Evolutionary conservation across 2,113 vertebrate genomes (phyloP), one percentile per base, ranked within the genome.

Genomic region (Myocastor coypus): DNA sequence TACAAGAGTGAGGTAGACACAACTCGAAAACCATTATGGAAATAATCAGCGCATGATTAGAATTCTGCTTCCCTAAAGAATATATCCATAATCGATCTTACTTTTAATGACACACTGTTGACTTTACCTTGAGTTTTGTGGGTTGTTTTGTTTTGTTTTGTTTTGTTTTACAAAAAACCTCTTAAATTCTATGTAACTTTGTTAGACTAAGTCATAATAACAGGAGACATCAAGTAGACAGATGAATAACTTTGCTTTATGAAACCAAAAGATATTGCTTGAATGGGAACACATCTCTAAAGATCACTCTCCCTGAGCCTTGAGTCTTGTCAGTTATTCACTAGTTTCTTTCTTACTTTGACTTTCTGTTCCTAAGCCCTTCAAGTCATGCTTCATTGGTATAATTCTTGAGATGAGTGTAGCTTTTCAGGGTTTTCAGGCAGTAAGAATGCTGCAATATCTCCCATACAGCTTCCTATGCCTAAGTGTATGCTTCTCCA

Each of bases 31-130:
- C 28, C 87, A 40, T 30, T 63, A 55, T 92, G 34, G 77, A 84
- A 88, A 77, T 69, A 73, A 91, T 52, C 4, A 17, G 12, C 69
- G 30, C 85, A 61, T 68, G 42, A 63, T 6, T 71, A 87, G 34
- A 83, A 26, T 13, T 82, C 52, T 66, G 75, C 42, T 93, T 94
- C 61, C 17, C 68, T 63, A 57, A 73, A 86, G 14, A 91, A 81
- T 12, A 7, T 16, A 73, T 88, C 24, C 68, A 55, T 28, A 71
- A 32, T 71, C 19, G 42, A 28, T 81, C 57, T 94, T 87, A 94
- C 40, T 88, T 83, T 87, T 82, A 94, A 92, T 40, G 10, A 85
- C 30, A 94, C 86, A 68, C 8, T 61, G n/a, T 88, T 95, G 86
- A 75, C 34, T 92, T 80, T 61, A 50, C 80, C 87, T 88, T 90